Percentiles rank a stretch among this genome's conserved stretches.
phyloP scores from a whole-genome alignment of 1,140 invertebrate genomes.

The Diorhabda carinulata region DNA sequence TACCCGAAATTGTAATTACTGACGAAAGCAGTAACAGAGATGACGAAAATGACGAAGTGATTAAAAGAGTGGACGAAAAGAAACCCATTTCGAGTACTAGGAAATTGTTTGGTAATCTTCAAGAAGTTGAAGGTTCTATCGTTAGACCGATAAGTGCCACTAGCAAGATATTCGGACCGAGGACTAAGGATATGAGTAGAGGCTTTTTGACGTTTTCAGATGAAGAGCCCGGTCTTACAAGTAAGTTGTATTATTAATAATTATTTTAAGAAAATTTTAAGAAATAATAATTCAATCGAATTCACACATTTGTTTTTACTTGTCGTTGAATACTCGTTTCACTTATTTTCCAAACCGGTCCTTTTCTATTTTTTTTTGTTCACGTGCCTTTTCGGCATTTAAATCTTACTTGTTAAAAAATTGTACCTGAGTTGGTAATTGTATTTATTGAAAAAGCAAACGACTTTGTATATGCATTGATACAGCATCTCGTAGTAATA shows the following conservation, averaged over 20 bases:
- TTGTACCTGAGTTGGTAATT: too few relatives aligned
- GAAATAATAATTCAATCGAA: too few relatives aligned
- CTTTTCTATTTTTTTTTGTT: too few relatives aligned
- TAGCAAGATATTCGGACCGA: slow-evolving; percentile 74
- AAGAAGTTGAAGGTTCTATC: slow-evolving; percentile 25
- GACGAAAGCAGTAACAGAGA: slow-evolving; percentile 10
- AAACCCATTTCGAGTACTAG: slow-evolving; percentile 40
- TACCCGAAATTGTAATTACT: slow-evolving; percentile 25
- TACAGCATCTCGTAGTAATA: too few relatives aligned
- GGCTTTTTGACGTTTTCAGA: slow-evolving; percentile 85
- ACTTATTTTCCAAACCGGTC: too few relatives aligned
- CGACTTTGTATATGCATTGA: too few relatives aligned
- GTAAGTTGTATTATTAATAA: slow-evolving; percentile 56
- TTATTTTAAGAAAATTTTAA: too few relatives aligned
- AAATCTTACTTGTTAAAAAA: too few relatives aligned
- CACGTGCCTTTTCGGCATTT: too few relatives aligned
- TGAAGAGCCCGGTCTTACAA: slow-evolving; percentile 76
- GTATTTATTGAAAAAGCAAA: too few relatives aligned
- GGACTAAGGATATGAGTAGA: slow-evolving; percentile 90
- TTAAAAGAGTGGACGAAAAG: slow-evolving; percentile 10
- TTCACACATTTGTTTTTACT: too few relatives aligned
- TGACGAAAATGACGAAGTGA: slow-evolving; percentile 12
- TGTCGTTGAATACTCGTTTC: too few relatives aligned
- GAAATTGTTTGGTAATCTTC: slow-evolving; percentile 27
- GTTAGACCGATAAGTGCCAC: slow-evolving; percentile 61